Evolutionary conservation across 2,113 vertebrate genomes (phyloP).

Genomic region (Acrocephalus kingi): DNA sequence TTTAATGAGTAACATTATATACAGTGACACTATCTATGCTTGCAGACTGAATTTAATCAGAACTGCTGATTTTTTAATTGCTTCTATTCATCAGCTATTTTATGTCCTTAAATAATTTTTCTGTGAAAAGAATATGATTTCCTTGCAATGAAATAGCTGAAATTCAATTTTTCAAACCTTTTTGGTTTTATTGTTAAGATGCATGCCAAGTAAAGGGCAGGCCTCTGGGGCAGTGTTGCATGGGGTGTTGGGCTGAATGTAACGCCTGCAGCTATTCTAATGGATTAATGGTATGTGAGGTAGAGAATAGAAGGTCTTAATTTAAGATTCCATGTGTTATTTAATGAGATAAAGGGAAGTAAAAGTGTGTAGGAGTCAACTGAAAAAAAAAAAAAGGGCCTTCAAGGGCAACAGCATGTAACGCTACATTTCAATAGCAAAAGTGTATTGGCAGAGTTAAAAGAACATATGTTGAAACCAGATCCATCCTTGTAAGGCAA

Average conservation of each 20-base stretch:
- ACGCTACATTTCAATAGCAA: neutral
- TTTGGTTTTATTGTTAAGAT: neutral
- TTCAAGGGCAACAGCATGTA: neutral
- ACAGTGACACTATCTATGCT: neutral
- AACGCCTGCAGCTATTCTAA: neutral
- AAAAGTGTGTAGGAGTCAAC: neutral
- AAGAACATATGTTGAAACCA: neutral
- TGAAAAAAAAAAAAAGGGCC: neutral
- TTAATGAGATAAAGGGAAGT: neutral
- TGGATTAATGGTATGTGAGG: neutral
- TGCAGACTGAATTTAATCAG: neutral
- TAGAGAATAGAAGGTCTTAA: neutral
- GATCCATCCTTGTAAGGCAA: neutral
- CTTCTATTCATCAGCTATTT: neutral
- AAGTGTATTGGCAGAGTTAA: neutral
- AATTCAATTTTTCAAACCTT: neutral
- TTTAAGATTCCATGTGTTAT: neutral
- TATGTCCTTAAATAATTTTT: neutral
- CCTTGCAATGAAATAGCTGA: neutral
- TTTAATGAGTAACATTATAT: constrained; percentile 27
- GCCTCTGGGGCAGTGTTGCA: neutral
- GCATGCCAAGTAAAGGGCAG: neutral
- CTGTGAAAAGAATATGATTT: neutral
- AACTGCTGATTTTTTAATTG: constrained; percentile 5
- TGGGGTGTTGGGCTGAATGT: neutral